Percentiles rank a stretch among this genome's conserved stretches.
Evolutionary conservation across 2,113 vertebrate species (phyloP).

Genomic region (Xiphophorus hellerii): DNA sequence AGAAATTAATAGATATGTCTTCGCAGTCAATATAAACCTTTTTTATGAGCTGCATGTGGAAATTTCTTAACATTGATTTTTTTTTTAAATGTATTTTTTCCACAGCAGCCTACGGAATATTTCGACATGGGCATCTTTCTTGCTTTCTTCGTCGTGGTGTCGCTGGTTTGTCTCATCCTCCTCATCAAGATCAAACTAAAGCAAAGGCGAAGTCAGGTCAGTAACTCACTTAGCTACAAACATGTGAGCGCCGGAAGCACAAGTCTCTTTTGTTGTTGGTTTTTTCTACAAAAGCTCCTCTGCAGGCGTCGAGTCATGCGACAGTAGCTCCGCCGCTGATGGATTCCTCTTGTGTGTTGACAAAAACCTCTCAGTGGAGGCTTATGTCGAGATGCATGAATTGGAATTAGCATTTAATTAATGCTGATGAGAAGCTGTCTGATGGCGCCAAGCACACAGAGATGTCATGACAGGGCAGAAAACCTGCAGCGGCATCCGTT

Average conservation of each 20-base stretch:
- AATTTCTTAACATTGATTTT: conserved; percentile 37
- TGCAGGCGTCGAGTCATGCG: conserved; percentile 7
- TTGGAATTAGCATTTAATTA: conserved; percentile 62
- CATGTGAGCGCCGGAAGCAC: background rate
- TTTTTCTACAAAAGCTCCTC: background rate
- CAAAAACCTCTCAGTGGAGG: conserved; percentile 41
- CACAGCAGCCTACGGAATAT: conserved; percentile 96
- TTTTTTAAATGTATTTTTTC: conserved; percentile 21
- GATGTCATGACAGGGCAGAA: conserved; percentile 42
- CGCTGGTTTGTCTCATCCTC: conserved; percentile 95
- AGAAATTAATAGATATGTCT: background rate
- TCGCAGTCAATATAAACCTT: background rate
- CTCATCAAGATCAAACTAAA: conserved; percentile 99
- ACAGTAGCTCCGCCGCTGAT: conserved; percentile 29
- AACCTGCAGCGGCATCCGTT: conserved; percentile 22
- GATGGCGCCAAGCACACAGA: conserved; percentile 4
- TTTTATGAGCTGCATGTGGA: background rate
- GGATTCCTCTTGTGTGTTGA: conserved; percentile 38
- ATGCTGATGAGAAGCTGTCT: conserved; percentile 32
- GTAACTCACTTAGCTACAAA: conserved; percentile 9
- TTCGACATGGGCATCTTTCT: conserved; percentile 99
- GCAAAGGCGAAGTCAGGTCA: conserved; percentile 96
- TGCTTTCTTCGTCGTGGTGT: conserved; percentile 98
- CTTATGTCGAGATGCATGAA: conserved; percentile 20
- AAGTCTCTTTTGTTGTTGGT: background rate